A percentile compares a stretch with the other conserved stretches of the same genome.
phyloP scores from a whole-genome alignment of 64 coral and sea anemone species.

The Catalaphyllia jardinei region DNA sequence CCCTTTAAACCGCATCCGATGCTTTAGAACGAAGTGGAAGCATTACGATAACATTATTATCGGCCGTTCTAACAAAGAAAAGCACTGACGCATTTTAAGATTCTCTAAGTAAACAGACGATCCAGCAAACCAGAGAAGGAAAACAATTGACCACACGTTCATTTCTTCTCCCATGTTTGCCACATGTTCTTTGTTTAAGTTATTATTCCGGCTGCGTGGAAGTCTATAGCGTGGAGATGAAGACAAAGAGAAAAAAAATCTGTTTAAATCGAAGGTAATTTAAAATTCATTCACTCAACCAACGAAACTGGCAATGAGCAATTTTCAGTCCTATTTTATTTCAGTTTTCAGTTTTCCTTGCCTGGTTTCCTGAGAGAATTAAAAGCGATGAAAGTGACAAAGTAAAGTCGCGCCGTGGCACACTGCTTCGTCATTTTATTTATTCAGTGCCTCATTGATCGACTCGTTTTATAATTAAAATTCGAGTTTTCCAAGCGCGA shows the following conservation, averaged over 20 bases:
- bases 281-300: background rate
- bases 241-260: background rate
- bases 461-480: too few species aligned
- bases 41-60: background rate
- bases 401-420: too few species aligned
- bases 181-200: constrained; percentile 1
- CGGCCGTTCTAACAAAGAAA: background rate
- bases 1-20: background rate
- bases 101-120: background rate
- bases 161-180: background rate
- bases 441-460: too few species aligned
- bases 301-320: too few species aligned
- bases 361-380: too few species aligned
- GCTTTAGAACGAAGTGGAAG: background rate
- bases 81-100: background rate
- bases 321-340: too few species aligned
- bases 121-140: background rate
- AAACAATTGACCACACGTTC: constrained; percentile 5
- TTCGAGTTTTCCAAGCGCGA: too few species aligned
- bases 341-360: too few species aligned
- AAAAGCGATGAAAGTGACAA: too few species aligned
- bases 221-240: background rate
- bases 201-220: background rate
- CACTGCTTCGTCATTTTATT: too few species aligned
- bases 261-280: background rate